Percentiles rank a stretch among this genome's conserved stretches.
Conservation (phyloP, 1,140 invertebrate genomes). For the Brevipalpus yothersi region DNA sequence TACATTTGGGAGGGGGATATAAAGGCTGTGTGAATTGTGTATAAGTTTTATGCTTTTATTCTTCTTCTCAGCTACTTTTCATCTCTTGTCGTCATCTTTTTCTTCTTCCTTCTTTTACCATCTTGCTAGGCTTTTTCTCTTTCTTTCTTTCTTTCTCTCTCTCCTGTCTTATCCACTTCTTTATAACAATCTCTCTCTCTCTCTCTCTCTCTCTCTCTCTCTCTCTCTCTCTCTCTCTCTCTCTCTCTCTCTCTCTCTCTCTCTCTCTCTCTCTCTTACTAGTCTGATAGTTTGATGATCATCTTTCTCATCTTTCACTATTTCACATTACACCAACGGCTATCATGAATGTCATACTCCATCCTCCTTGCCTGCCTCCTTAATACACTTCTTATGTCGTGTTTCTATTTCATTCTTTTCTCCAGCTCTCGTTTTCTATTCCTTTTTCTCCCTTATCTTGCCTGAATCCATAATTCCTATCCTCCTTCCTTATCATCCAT, state of each 20-base stretch:
- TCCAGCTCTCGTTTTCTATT: too few species aligned
- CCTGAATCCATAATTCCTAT: background rate
- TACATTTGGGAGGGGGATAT: too few species aligned
- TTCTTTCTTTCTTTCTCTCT: background rate
- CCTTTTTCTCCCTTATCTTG: too few species aligned
- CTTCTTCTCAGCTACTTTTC: too few species aligned
- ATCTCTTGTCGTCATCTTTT: too few species aligned
- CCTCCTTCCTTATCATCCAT: background rate
- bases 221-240: background rate
- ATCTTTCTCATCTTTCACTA: too few species aligned
- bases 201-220: background rate
- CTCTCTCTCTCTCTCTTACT: background rate
- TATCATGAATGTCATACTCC: background rate
- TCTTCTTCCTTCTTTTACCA: too few species aligned
- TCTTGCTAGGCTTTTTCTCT: background rate
- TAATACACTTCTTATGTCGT: background rate
- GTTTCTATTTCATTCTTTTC: background rate
- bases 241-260: background rate
- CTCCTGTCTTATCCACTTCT: background rate
- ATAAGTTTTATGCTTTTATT: too few species aligned
- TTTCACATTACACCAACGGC: too few species aligned
- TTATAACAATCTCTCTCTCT: too few species aligned
- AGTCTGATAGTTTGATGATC: too few species aligned
- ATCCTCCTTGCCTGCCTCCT: conserved; percentile 1
- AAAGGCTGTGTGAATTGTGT: too few species aligned